Base-by-base conservation (phyloP, 1,140 invertebrate genomes). In the Formica exsecta region DNA sequence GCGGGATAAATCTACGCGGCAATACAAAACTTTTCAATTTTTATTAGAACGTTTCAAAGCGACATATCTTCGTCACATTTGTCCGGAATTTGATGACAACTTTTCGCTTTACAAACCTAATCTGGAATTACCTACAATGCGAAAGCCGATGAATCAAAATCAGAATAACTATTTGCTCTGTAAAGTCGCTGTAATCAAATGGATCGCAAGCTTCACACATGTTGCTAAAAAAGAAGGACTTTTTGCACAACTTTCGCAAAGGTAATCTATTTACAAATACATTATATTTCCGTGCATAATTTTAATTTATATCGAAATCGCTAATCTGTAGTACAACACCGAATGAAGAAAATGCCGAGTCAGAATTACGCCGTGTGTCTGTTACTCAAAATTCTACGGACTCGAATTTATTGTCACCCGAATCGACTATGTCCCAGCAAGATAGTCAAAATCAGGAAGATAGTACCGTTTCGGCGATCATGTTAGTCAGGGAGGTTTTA, bases 1-100 rank as follows among this genome's bases (percentile, higher is more conserved):
- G 98, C 97, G 97, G 87, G 98, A 99, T 92, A 97, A 98, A 94
- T 96, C 96, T 41, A 96, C 96, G 6, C 95, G 97, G 80, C 98
- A 98, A 93, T 96, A 97, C 85, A 97, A 97, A 92, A 97, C 97
- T 89, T 99, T 99, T 95, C 97, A 97, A 61, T 99, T 99, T 96
- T 95, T 99, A 76, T 96, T 99, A 93, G 97, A 99, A 93, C 97
- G 97, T 90, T 99, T 99, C 93, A 99, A 99, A 95, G 95, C 97
- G 59, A 98, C 98, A 92, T 99, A 99, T 95, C 95, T 99, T 85
- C 97, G 97, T 44, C 96, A 98, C 91, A 98, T 99, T 90, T 99
- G 99, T 95, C 98, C 98, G 1, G 97, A 98, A 90, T 99, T 99
- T 93, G 97, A 98, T 92, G 95, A 96, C 64, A 97, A 96, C 90